Evolutionary conservation across 2,888 invertebrate species (phyloP).

Genomic region (Rhingia rostrata): DNA sequence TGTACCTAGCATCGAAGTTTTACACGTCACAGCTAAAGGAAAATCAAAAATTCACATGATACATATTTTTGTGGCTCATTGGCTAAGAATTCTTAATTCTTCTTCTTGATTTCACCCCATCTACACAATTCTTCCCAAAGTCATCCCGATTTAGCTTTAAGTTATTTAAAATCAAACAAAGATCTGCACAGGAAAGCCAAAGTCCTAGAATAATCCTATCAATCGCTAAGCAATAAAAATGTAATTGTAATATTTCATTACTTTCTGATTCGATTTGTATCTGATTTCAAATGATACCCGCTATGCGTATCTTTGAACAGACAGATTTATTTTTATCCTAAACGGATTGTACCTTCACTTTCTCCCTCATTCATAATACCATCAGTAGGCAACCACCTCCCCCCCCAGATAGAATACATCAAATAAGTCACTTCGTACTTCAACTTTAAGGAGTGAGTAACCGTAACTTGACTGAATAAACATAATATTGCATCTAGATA

Average conservation of each 20-base stretch:
- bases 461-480: slow-evolving; percentile 43
- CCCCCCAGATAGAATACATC: slow-evolving; percentile 4
- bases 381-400: background rate
- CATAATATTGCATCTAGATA: slow-evolving; percentile 39
- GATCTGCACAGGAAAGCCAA: background rate
- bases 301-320: slow-evolving; percentile 22
- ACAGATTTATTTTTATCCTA: slow-evolving; percentile 45
- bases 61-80: too few species aligned
- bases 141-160: too few species aligned
- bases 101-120: background rate
- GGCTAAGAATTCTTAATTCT: too few species aligned
- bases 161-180: background rate
- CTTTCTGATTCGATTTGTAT: slow-evolving; percentile 53
- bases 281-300: slow-evolving; percentile 33
- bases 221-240: slow-evolving; percentile 44
- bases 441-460: slow-evolving; percentile 3
- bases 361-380: slow-evolving; percentile 9
- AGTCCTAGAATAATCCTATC: slow-evolving; percentile 48
- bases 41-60: too few species aligned
- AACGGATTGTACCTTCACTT: slow-evolving; percentile 35
- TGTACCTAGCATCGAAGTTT: too few species aligned
- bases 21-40: too few species aligned
- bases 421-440: slow-evolving; percentile 20
- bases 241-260: slow-evolving; percentile 63
- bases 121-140: background rate